These are phyloP conservation scores for Drosophila paracracens DNA, from an alignment of 2,888 invertebrate species.

Conservation along the genomic window DNA sequence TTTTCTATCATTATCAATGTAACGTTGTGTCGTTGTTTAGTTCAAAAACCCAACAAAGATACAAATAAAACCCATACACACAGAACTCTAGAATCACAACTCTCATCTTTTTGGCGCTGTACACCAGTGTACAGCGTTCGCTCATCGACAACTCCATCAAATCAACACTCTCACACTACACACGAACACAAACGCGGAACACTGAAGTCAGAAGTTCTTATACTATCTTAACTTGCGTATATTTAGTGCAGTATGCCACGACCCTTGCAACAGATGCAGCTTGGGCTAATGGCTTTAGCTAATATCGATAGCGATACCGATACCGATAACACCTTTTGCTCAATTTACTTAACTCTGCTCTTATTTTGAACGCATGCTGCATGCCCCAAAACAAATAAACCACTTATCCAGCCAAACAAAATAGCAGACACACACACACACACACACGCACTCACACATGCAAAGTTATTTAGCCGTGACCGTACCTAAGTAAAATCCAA, in stretches of 20 bases:
- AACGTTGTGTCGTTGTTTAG: conserved; percentile 77
- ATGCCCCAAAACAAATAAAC: conserved; percentile 25
- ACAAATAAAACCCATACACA: conserved; percentile 22
- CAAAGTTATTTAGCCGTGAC: conserved; percentile 44
- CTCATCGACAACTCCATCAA: conserved; percentile 44
- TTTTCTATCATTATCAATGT: conserved; percentile 65
- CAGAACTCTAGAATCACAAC: conserved; percentile 15
- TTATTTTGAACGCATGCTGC: conserved; percentile 54
- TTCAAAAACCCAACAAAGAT: conserved; percentile 53
- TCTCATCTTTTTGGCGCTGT: conserved; percentile 30
- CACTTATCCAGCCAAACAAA: conserved; percentile 2
- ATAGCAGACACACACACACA: conserved; percentile 9
- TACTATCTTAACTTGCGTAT: conserved; percentile 13
- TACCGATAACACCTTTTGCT: conserved; percentile 35
- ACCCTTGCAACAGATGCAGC: conserved; percentile 17
- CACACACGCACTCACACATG: neutral
- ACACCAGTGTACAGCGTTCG: conserved; percentile 16
- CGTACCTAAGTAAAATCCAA: conserved; percentile 27
- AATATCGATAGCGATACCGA: conserved; percentile 42
- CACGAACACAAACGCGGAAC: conserved; percentile 17
- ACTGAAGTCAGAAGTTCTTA: conserved; percentile 15
- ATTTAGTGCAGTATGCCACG: conserved; percentile 39
- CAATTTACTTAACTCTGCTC: conserved; percentile 45
- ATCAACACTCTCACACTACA: conserved; percentile 22
- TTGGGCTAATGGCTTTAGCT: conserved; percentile 29